Evolutionary conservation across 1,140 invertebrate genomes (phyloP).

Genomic region (Magallana ariakensis): DNA sequence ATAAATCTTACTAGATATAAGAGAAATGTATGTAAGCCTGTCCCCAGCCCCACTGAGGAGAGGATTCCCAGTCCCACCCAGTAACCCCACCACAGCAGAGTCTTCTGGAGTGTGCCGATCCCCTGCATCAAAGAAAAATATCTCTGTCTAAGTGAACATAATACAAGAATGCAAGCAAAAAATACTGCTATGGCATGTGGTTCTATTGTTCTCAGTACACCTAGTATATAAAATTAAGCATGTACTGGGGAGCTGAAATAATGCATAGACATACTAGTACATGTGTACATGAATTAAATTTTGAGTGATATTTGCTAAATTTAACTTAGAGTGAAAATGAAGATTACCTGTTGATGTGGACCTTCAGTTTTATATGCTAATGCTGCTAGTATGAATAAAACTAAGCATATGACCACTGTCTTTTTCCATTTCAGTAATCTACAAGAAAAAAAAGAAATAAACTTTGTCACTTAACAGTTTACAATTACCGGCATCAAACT

Average conservation of each 20-base stretch:
- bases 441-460: slow-evolving; percentile 64
- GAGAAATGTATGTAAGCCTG: slow-evolving; percentile 98
- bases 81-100: slow-evolving; percentile 89
- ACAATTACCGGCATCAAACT: no score
- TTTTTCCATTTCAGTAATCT: slow-evolving; percentile 79
- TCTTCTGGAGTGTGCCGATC: slow-evolving; percentile 78
- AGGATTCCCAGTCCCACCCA: slow-evolving; percentile 97
- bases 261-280: no score
- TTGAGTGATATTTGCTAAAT: no score
- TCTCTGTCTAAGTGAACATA: not conserved
- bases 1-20: slow-evolving; percentile 93
- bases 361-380: slow-evolving; percentile 81
- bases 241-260: no score
- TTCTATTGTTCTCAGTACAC: no score
- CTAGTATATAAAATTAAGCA: no score
- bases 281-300: no score
- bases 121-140: slow-evolving; percentile 70
- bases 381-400: slow-evolving; percentile 80
- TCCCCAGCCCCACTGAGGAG: slow-evolving; percentile 98
- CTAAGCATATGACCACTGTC: slow-evolving; percentile 71
- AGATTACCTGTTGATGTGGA: slow-evolving; percentile 82
- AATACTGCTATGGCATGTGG: no score
- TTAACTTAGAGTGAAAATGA: no score
- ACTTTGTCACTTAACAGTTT: not conserved
- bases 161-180: not conserved